Evolutionary conservation across 1,140 invertebrate species (phyloP).

Genomic region (Drosophila neocordata): DNA sequence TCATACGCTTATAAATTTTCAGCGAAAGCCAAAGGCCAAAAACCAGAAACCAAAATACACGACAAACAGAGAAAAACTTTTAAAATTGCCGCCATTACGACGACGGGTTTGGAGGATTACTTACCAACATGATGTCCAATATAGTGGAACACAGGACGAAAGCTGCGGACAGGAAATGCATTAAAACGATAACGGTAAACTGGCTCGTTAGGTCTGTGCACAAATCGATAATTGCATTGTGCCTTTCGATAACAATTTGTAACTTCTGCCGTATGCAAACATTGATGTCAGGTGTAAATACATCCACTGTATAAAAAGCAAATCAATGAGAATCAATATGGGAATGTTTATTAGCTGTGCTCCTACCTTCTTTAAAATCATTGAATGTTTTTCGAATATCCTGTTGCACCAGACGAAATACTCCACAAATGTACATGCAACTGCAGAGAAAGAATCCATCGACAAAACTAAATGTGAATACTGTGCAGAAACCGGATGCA

Average conservation of each 20-base stretch:
- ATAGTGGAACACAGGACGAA: constrained; percentile 76
- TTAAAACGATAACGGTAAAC: constrained; percentile 76
- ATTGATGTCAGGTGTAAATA: constrained; percentile 46
- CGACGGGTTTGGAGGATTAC: constrained; percentile 12
- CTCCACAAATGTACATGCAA: constrained; percentile 69
- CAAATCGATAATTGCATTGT: constrained; percentile 81
- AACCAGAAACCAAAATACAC: constrained; percentile 34
- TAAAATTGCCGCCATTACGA: constrained; percentile 29
- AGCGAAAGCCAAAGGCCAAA: constrained; percentile 37
- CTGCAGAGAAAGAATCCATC: constrained; percentile 77
- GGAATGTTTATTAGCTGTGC: neutral
- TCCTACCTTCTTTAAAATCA: constrained; percentile 54
- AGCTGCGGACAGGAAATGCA: constrained; percentile 80
- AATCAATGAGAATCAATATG: neutral
- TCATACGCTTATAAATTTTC: constrained; percentile 74
- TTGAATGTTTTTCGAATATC: constrained; percentile 65
- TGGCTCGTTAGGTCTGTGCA: constrained; percentile 68
- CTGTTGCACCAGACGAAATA: constrained; percentile 69
- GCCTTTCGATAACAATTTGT: constrained; percentile 54
- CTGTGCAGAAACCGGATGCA: constrained; percentile 69
- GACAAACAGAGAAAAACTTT: constrained; percentile 64
- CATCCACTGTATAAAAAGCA: constrained; percentile 35
- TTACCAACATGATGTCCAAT: constrained; percentile 79
- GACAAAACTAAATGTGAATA: constrained; percentile 68
- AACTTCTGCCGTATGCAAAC: constrained; percentile 41